These are phyloP conservation scores for Centroberyx gerrardi DNA, from an alignment of 2,797 vertebrate genomes.

Conservation along the genomic window DNA sequence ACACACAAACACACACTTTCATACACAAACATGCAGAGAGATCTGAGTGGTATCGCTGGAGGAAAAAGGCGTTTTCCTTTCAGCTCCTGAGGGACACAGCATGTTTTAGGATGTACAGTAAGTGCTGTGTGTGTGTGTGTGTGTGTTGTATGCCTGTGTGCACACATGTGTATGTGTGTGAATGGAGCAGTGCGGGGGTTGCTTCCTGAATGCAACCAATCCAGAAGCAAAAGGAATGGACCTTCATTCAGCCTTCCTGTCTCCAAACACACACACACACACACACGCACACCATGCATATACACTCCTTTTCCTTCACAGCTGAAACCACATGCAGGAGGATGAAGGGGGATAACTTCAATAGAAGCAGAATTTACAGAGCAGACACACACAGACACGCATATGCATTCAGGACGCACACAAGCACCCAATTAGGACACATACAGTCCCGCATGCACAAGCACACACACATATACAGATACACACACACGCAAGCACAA, in stretches of 20 bases:
- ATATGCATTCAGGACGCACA: background rate
- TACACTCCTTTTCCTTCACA: slow-evolving; percentile 52
- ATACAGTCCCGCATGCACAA: background rate
- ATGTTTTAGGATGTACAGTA: slow-evolving; percentile 80
- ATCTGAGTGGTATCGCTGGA: slow-evolving; percentile 43
- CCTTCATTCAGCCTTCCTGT: slow-evolving; percentile 50
- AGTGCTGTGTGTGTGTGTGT: slow-evolving; percentile 62
- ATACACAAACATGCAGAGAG: background rate
- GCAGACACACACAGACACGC: background rate
- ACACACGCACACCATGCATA: background rate
- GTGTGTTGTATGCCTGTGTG: slow-evolving; percentile 18
- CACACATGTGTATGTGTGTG: slow-evolving; percentile 6
- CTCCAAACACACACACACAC: slow-evolving; percentile 29
- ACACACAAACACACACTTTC: background rate
- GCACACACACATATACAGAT: slow-evolving; percentile 5
- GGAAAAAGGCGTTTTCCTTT: slow-evolving; percentile 77
- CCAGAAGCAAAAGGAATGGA: slow-evolving; percentile 67
- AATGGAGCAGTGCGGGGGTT: slow-evolving; percentile 41
- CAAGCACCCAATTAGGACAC: background rate
- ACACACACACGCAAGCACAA: background rate
- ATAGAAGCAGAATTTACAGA: slow-evolving; percentile 42
- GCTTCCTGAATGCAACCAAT: slow-evolving; percentile 75
- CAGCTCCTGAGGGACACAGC: slow-evolving; percentile 73
- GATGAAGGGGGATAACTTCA: slow-evolving; percentile 48
- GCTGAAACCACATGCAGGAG: slow-evolving; percentile 64